A percentile compares a stretch with the other conserved stretches of the same genome.
phyloP scores from a whole-genome alignment of 2,113 vertebrate species.

The Apodemus sylvaticus region DNA sequence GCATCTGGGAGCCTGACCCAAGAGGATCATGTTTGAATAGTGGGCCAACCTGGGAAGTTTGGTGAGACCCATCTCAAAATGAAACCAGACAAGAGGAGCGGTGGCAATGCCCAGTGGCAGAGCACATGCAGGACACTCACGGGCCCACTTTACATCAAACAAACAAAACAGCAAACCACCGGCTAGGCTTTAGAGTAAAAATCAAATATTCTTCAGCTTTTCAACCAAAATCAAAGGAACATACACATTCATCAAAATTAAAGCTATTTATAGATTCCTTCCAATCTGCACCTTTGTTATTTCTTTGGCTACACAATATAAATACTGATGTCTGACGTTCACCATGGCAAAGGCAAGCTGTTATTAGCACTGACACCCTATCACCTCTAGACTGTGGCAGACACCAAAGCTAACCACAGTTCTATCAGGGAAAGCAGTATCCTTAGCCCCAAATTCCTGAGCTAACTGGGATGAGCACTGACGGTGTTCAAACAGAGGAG shows the following conservation, averaged over 20 bases:
- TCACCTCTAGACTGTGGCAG: neutral
- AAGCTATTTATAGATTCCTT: neutral
- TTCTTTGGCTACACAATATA: neutral
- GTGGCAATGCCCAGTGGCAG: neutral
- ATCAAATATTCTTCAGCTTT: constrained; percentile 17
- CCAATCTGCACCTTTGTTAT: neutral
- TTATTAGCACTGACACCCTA: accelerated
- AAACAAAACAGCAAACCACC: neutral
- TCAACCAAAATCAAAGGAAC: constrained; percentile 23
- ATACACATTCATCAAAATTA: neutral
- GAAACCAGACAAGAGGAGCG: too few species aligned
- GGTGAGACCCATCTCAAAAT: neutral
- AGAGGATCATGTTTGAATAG: neutral
- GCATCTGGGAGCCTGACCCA: neutral
- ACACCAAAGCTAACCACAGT: neutral
- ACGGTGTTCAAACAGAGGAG: neutral
- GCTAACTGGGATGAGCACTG: neutral
- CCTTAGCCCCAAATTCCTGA: neutral
- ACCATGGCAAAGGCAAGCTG: neutral
- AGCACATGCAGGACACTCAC: neutral
- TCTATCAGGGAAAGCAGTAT: neutral
- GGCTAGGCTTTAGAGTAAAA: neutral
- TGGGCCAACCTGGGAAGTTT: neutral
- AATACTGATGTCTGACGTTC: neutral
- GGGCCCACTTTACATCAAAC: neutral